Base-by-base conservation (phyloP, 1,140 invertebrate genomes). In the Dendrolimus kikuchii region DNA sequence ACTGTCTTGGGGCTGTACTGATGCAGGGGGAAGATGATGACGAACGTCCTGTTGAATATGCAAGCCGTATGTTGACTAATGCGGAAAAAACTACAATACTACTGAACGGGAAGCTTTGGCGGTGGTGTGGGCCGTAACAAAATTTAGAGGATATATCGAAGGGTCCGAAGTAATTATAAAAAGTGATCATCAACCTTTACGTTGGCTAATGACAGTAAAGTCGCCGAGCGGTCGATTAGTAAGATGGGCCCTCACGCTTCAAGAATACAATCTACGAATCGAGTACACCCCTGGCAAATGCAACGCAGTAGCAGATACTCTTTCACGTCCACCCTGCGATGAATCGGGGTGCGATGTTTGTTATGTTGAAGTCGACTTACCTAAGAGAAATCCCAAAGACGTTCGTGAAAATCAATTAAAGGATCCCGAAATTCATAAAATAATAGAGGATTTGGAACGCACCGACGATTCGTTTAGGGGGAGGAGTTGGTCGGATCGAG, bases 41-140 rank as follows among this genome's bases (percentile, higher is more conserved):
- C 56, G 77, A 81, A 57, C 57, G 60, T 7, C 77, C 81, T 1
- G 72, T 89, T 6, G 81, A 81, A 7, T 90, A 86, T 60, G 78
- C 81, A 5, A 62, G 74, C n/a, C 55, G 82, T 8, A 53, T 66
- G 5, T 53, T 89, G 5, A 67, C 52, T 7, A 39, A 50, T 5
- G 60, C 80, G 5, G 89, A 91, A 68, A 56, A 37, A 87, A 88
- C 40, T 89, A 88, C 49, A 58, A 62, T 2, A 74, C 69, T 5
- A 84, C 76, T 2, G 87, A 90, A 57, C 55, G 72, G 49, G 87
- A 90, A 64, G 74, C 70, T 10, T 59, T 90, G 2, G 88, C 86
- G 0, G 65, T 90, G 3, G 62, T 90, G 0, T 84, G 74, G 70
- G 82, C 82, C 0, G 66, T 89, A 2, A 62, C 77, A 23, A 68